These are phyloP conservation scores for Pelodiscus sinensis DNA, from an alignment of 2,113 vertebrate species.

Conservation along the genomic window DNA sequence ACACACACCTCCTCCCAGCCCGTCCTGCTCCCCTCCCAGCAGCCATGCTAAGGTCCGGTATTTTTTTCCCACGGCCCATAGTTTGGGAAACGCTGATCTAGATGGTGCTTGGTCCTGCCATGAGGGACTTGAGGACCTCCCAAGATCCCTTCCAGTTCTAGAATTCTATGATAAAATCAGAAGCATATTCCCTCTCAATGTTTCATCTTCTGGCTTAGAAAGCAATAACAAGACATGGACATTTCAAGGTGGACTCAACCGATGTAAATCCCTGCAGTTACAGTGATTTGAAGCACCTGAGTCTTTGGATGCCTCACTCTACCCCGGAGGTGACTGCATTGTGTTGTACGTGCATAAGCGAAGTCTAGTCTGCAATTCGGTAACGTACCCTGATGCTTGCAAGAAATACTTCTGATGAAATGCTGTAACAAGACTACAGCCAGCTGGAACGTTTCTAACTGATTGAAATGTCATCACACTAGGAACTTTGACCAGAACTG, in stretches of 20 bases:
- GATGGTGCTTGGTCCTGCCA: too few relatives aligned
- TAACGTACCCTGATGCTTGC: not conserved
- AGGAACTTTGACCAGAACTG: not conserved
- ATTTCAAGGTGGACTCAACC: not conserved
- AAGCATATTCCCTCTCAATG: not conserved
- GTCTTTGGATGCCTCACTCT: not conserved
- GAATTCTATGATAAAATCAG: not conserved
- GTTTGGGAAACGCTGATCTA: too few relatives aligned
- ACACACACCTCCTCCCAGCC: too few relatives aligned
- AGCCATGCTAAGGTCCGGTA: too few relatives aligned
- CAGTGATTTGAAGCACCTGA: not conserved
- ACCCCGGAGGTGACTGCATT: not conserved
- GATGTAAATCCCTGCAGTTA: not conserved
- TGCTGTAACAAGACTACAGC: fast-evolving
- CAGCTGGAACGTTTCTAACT: not conserved
- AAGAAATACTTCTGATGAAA: not conserved
- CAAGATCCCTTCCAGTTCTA: too few relatives aligned
- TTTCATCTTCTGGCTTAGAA: not conserved
- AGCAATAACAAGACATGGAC: not conserved
- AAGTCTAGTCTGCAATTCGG: not conserved
- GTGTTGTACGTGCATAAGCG: not conserved
- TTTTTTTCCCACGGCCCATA: too few relatives aligned
- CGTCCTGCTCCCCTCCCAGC: too few relatives aligned
- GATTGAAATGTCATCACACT: not conserved
- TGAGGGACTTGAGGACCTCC: too few relatives aligned